A percentile compares a stretch with the other conserved stretches of the same genome.
Evolutionary conservation across 1,140 invertebrate species (phyloP).

Genomic region (Ceratosolen solmsi): DNA sequence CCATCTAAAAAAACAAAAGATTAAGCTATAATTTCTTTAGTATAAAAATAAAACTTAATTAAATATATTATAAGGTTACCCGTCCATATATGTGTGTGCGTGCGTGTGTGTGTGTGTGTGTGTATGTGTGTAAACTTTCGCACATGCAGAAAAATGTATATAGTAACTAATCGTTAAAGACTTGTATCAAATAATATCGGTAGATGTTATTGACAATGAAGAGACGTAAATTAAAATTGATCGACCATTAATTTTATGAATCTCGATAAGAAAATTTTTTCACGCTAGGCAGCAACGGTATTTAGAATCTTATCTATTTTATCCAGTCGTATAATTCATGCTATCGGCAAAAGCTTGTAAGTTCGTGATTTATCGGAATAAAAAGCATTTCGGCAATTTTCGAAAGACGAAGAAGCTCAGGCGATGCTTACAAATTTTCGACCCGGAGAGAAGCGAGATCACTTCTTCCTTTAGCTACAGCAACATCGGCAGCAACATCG

Average conservation of each 20-base stretch:
- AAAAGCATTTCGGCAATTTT: slow-evolving; percentile 5
- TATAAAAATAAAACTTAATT: background rate
- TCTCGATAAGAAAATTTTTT: background rate
- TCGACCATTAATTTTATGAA: slow-evolving; percentile 5
- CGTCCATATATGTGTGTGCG: background rate
- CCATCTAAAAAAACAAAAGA: background rate
- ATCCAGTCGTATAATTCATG: slow-evolving; percentile 1
- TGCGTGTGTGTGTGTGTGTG: too few species aligned
- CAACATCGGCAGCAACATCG: background rate
- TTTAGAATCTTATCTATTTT: background rate
- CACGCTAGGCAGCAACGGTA: background rate
- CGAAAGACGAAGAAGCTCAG: slow-evolving; percentile 18
- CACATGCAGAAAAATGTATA: too few species aligned
- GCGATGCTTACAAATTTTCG: background rate
- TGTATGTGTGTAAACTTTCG: too few species aligned
- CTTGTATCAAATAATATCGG: background rate
- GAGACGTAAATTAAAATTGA: background rate
- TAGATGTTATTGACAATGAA: background rate
- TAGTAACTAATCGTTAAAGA: too few species aligned
- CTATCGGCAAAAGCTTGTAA: slow-evolving; percentile 4
- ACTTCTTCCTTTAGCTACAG: background rate
- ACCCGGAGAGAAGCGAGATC: background rate
- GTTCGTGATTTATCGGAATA: background rate
- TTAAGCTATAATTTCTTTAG: background rate
- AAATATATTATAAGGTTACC: too few species aligned